A percentile compares a stretch with the other conserved stretches of the same genome.
Conservation (phyloP, 2,888 invertebrate genomes). For the Acronicta aceris region DNA sequence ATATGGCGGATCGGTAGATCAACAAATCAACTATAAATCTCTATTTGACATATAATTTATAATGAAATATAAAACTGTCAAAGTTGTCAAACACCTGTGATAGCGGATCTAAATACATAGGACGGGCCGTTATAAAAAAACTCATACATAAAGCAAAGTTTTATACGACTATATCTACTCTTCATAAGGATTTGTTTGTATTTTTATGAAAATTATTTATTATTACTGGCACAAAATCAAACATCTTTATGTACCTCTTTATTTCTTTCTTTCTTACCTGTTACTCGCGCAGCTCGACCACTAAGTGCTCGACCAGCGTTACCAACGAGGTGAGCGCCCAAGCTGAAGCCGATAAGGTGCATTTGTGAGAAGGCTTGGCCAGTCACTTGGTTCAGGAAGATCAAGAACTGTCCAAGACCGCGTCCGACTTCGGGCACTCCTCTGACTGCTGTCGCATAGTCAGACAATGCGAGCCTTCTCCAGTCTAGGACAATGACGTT, state of each 20-base stretch:
- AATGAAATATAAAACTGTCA: too few relatives aligned
- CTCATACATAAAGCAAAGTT: too few relatives aligned
- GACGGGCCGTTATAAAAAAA: too few relatives aligned
- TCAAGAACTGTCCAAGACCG: slow-evolving; percentile 78
- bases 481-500: slow-evolving; percentile 82
- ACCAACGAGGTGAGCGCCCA: slow-evolving; percentile 84
- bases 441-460: slow-evolving; percentile 71
- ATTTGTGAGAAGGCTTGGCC: slow-evolving; percentile 69
- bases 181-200: too few relatives aligned
- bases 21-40: too few relatives aligned
- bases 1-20: too few relatives aligned
- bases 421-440: slow-evolving; percentile 78
- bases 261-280: too few relatives aligned
- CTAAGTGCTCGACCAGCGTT: slow-evolving; percentile 75
- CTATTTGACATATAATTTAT: too few relatives aligned
- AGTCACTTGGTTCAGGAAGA: slow-evolving; percentile 68
- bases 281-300: slow-evolving; percentile 76
- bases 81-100: too few relatives aligned
- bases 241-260: slow-evolving; percentile 57
- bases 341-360: slow-evolving; percentile 84
- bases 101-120: too few relatives aligned
- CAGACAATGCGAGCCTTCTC: slow-evolving; percentile 69
- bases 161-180: too few relatives aligned
- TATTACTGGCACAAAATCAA: neutral
- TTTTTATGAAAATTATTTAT: too few relatives aligned